Conservation (phyloP, 2,888 invertebrate genomes). For the Pterostichus niger region DNA sequence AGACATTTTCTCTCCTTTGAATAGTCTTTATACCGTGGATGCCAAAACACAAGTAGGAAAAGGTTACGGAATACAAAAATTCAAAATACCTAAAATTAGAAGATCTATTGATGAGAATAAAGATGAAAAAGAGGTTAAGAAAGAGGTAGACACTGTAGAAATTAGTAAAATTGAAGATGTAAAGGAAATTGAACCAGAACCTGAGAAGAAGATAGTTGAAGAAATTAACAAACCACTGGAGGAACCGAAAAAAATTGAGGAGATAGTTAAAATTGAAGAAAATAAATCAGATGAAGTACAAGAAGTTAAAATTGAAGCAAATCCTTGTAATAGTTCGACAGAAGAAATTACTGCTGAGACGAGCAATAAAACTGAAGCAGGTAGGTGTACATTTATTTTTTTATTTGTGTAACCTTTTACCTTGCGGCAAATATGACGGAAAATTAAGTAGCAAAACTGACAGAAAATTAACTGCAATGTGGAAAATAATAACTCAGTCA, state of each 20-base stretch:
- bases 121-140: slow-evolving; percentile 56
- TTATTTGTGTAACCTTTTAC: not conserved
- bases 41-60: slow-evolving; percentile 75
- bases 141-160: slow-evolving; percentile 56
- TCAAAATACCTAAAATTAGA: slow-evolving; percentile 78
- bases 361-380: slow-evolving; percentile 63
- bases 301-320: slow-evolving; percentile 66
- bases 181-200: not conserved
- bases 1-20: slow-evolving; percentile 77
- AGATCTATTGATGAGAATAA: slow-evolving; percentile 62
- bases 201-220: too few relatives aligned
- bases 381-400: slow-evolving; percentile 28
- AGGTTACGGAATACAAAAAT: slow-evolving; percentile 78
- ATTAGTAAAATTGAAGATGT: slow-evolving; percentile 49
- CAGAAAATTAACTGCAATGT: too few relatives aligned
- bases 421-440: too few relatives aligned
- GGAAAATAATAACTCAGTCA: too few relatives aligned
- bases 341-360: slow-evolving; percentile 40
- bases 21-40: slow-evolving; percentile 76
- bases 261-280: slow-evolving; percentile 69
- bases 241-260: slow-evolving; percentile 75
- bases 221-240: not conserved
- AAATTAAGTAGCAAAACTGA: too few relatives aligned
- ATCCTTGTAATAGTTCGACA: slow-evolving; percentile 3
- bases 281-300: slow-evolving; percentile 69